A percentile compares a stretch with the other conserved stretches of the same genome.
Conservation (phyloP, 2,113 vertebrate genomes). For the Dasypus novemcinctus region DNA sequence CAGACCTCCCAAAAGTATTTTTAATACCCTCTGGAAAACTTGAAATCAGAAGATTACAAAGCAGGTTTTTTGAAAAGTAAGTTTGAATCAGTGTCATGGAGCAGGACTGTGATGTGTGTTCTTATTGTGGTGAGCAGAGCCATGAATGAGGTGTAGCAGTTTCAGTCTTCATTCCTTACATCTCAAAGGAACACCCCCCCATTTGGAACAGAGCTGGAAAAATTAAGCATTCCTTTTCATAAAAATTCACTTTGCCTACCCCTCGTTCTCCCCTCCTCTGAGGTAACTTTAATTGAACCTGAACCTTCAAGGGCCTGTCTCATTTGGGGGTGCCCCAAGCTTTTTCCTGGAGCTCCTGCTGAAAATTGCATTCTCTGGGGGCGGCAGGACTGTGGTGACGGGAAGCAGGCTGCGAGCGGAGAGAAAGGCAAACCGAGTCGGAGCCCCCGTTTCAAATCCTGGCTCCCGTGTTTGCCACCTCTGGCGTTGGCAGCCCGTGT, state of each 20-base stretch:
- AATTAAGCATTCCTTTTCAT: neutral
- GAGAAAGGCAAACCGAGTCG: neutral
- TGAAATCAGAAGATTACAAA: neutral
- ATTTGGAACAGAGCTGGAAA: neutral
- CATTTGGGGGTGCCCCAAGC: rapidly evolving
- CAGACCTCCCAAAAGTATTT: too few species aligned
- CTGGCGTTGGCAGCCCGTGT: too few species aligned
- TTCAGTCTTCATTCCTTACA: neutral
- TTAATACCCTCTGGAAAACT: neutral
- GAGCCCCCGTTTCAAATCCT: neutral
- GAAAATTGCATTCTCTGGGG: neutral
- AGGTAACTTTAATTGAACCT: neutral
- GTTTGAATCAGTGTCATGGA: rapidly evolving
- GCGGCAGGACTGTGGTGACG: neutral
- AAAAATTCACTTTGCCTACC: neutral
- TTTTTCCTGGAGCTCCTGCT: rapidly evolving
- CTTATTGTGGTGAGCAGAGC: rapidly evolving
- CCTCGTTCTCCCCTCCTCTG: too few species aligned
- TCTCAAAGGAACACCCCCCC: rapidly evolving
- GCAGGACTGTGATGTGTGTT: too few species aligned
- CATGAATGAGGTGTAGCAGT: rapidly evolving
- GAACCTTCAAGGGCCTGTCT: neutral
- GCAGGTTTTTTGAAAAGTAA: neutral
- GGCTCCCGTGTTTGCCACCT: rapidly evolving
- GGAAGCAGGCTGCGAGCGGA: neutral